These are phyloP conservation scores for Gadopsis bispinosus DNA, from an alignment of 2,797 vertebrate species.

Conservation along the genomic window DNA sequence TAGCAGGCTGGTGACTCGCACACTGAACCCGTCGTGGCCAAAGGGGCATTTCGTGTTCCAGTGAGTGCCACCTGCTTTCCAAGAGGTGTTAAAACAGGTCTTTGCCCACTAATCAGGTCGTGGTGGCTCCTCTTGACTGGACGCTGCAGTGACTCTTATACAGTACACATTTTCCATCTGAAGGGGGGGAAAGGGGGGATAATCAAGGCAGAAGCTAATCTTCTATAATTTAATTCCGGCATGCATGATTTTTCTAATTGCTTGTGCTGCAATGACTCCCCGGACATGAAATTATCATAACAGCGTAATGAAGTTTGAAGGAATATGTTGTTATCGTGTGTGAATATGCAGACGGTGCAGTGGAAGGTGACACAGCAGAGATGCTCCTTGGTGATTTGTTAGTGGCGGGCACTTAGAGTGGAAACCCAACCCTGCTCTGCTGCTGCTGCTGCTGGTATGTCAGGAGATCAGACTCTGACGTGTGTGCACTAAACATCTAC, in stretches of 20 bases:
- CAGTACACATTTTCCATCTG: constrained; percentile 53
- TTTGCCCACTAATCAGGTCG: constrained; percentile 20
- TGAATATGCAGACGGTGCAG: constrained; percentile 58
- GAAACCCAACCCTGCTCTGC: neutral
- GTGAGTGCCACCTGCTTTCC: constrained; percentile 32
- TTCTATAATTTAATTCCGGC: constrained; percentile 56
- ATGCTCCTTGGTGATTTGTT: constrained; percentile 9
- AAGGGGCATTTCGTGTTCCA: constrained; percentile 45
- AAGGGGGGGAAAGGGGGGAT: constrained; percentile 7
- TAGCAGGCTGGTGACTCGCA: constrained; percentile 39
- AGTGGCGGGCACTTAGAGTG: neutral
- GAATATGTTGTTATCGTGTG: constrained; percentile 31
- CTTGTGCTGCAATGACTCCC: constrained; percentile 50
- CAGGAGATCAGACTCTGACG: neutral
- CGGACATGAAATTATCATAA: constrained; percentile 53
- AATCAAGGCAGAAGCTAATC: constrained; percentile 71
- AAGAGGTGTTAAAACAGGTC: constrained; percentile 19
- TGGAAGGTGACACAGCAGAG: constrained; percentile 41
- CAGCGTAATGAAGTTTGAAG: constrained; percentile 52
- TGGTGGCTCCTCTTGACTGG: constrained; percentile 19
- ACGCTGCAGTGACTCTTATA: constrained; percentile 44
- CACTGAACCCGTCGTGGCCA: constrained; percentile 14
- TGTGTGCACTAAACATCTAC: neutral
- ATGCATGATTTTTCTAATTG: constrained; percentile 62
- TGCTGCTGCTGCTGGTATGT: neutral